Base-by-base conservation (phyloP, 2,888 invertebrate genomes). In the Coecobrya sp. region DNA sequence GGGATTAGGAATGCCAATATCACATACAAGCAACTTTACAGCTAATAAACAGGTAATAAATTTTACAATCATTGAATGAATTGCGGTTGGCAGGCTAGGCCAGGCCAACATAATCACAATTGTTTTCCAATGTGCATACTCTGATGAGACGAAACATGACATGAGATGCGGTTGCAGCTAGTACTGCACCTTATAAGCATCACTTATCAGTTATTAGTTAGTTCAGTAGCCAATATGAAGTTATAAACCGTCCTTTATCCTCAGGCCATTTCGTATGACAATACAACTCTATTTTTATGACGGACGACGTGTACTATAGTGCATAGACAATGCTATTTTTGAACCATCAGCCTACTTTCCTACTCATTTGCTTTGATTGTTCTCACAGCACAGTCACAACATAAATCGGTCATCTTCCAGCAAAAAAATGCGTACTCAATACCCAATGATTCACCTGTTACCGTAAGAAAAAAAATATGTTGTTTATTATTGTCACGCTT, bases 371-470 rank as follows among this genome's bases (percentile, higher is more conserved):
- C 73, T 19, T 45, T 73, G 73, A 52, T 73, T 86, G 55, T 73
- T 86, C 73, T 73, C 55, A 49, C 49, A 73, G 59, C 49, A 49
- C n/a, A 55, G 55, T 16, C 55, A 55, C 1, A 16, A n/a, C 27
- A 49, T 52, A 81, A 81, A 81, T 81, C 81, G 30, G 73, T 86
- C 86, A 86, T 73, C 86, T 86, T 86, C 86, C 86, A 86, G 86
- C 55, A 86, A 86, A 86, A 86, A 82, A 86, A 73, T 42, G 36
- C 73, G 59, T 73, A 73, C 73, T 19, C 73, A 86, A 68, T 55
- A 81, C 30, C n/a, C 81, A 81, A 19, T 73, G 73, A 73, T 86
- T 86, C 86, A 86, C 70, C 73, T 86, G 55, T 70, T 86, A 86
- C 52, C 73, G 68, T 85, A 86, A 55, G 36, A 22, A 55, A 81